Conservation (phyloP, 2,888 invertebrate species). For the Noctua janthe region DNA sequence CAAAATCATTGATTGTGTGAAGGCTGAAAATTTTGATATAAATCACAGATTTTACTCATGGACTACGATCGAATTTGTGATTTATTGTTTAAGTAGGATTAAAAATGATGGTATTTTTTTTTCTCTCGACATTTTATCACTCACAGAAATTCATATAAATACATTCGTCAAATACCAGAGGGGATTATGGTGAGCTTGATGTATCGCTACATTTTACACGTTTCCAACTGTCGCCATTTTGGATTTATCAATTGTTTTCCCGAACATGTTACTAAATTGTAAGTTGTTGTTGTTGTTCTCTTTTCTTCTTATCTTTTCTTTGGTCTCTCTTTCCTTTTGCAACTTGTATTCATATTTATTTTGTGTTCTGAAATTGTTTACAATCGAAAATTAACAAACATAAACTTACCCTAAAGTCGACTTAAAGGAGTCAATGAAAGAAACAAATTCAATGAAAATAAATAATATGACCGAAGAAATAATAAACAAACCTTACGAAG, state of each 20-base stretch:
- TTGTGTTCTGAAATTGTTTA: too few relatives aligned
- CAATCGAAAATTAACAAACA: too few relatives aligned
- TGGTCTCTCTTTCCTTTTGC: too few relatives aligned
- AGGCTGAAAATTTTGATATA: background rate
- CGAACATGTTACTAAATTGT: background rate
- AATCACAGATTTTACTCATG: background rate
- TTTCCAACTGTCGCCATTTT: conserved; percentile 25
- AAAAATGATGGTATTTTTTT: background rate
- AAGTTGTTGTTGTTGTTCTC: too few relatives aligned
- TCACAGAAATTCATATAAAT: background rate
- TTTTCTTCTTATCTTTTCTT: background rate
- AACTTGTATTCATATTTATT: too few relatives aligned
- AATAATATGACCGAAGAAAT: background rate
- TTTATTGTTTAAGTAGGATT: background rate
- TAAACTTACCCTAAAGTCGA: background rate
- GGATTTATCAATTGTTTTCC: conserved; percentile 13
- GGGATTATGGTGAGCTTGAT: conserved; percentile 24
- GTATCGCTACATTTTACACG: conserved; percentile 13
- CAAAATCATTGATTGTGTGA: background rate
- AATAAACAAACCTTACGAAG: background rate
- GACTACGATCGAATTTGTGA: background rate
- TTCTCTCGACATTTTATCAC: background rate
- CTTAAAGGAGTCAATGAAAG: background rate
- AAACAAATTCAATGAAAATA: background rate
- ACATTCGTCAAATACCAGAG: conserved; percentile 11